Conservation (phyloP, 2,888 invertebrate species). For the Hypsopygia costalis region DNA sequence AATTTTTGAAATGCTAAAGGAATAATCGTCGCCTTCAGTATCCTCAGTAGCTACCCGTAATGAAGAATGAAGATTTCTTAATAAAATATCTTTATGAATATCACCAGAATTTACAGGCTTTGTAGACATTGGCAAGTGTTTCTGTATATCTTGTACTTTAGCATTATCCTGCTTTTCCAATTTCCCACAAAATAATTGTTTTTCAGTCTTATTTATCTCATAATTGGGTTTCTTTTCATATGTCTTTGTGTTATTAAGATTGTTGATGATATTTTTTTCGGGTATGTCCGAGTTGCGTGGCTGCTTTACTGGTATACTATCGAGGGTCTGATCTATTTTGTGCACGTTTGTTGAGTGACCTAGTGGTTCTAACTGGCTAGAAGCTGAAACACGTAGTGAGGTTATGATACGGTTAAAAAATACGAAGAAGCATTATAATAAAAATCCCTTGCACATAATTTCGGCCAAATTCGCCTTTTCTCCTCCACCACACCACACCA, state of each 20-base stretch:
- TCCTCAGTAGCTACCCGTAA: slow-evolving; percentile 43
- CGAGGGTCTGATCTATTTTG: slow-evolving; percentile 52
- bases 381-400: slow-evolving; percentile 27
- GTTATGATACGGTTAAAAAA: no score
- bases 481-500: no score
- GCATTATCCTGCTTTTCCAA: slow-evolving; percentile 14
- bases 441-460: background rate
- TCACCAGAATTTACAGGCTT: background rate
- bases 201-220: slow-evolving; percentile 12
- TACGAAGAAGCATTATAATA: no score
- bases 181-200: slow-evolving; percentile 12
- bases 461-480: no score
- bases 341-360: slow-evolving; percentile 29
- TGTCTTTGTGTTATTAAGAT: slow-evolving; percentile 16
- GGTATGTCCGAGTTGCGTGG: slow-evolving; percentile 35
- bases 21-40: slow-evolving; percentile 52
- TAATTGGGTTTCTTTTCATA: slow-evolving; percentile 22
- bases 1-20: slow-evolving; percentile 65
- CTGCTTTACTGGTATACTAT: slow-evolving; percentile 61
- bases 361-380: slow-evolving; percentile 21
- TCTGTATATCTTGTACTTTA: slow-evolving; percentile 8
- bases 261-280: slow-evolving; percentile 22
- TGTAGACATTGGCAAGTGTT: slow-evolving; percentile 11
- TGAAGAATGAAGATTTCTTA: slow-evolving; percentile 46
- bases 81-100: slow-evolving; percentile 38